phyloP scores from a whole-genome alignment of 2,888 invertebrate genomes.

The Meiosimyza platycephala region DNA sequence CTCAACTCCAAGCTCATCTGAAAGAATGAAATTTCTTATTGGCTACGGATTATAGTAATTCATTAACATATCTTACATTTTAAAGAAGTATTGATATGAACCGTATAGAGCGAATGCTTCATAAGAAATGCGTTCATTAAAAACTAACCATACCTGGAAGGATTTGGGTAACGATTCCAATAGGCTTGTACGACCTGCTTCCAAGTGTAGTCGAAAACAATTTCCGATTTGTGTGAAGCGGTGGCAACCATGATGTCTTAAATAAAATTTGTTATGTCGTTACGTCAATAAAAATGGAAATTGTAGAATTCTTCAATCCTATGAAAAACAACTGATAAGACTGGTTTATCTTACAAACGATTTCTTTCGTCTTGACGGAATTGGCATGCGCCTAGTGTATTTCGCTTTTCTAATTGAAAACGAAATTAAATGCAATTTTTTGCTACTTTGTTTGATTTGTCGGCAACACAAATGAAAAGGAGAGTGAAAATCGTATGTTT shows the following conservation, averaged over 20 bases:
- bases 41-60: background rate
- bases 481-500: background rate
- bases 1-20: too few relatives aligned
- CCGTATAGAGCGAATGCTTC: background rate
- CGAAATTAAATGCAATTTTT: too few relatives aligned
- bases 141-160: constrained; percentile 78
- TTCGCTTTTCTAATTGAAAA: too few relatives aligned
- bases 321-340: background rate
- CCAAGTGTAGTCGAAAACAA: constrained; percentile 89
- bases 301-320: background rate
- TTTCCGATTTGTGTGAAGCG: constrained; percentile 82
- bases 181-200: constrained; percentile 92
- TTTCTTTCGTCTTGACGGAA: too few relatives aligned
- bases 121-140: background rate
- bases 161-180: constrained; percentile 96
- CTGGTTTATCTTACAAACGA: too few relatives aligned
- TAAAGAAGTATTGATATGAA: too few relatives aligned
- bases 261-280: background rate
- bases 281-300: background rate
- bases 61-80: too few relatives aligned
- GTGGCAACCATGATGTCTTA: constrained; percentile 53
- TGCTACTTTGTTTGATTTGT: background rate
- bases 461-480: background rate
- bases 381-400: too few relatives aligned
- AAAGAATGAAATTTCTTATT: background rate